phyloP scores from a whole-genome alignment of 2,797 vertebrate genomes.

The Urosaurus nigricauda region DNA sequence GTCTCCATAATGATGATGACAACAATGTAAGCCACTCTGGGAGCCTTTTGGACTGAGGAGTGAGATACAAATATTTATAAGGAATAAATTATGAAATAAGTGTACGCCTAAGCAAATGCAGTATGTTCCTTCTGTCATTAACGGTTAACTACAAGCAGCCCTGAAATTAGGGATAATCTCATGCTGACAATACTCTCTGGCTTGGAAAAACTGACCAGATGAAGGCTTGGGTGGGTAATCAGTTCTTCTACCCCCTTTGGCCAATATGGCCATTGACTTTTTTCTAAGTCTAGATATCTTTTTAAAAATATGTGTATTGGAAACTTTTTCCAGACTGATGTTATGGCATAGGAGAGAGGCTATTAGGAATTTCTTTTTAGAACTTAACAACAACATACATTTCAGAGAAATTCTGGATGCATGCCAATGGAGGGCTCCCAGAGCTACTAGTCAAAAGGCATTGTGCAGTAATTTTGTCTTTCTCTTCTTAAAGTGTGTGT shows the following conservation, averaged over 20 bases:
- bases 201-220: not conserved
- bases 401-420: not conserved
- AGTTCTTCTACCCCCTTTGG: not conserved
- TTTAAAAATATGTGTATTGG: not conserved
- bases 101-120: not conserved
- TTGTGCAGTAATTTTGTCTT: not conserved
- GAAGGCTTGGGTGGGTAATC: not conserved
- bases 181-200: not conserved
- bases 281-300: not conserved
- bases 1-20: too few relatives aligned
- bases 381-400: not conserved
- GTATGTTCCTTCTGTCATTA: not conserved
- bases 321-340: not conserved
- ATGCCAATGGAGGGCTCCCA: not conserved
- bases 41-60: not conserved
- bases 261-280: not conserved
- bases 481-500: not conserved
- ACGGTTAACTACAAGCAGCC: not conserved
- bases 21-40: not conserved
- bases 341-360: not conserved
- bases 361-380: constrained; percentile 1
- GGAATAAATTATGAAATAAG: too few relatives aligned
- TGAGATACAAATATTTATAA: not conserved
- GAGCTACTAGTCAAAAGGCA: not conserved
- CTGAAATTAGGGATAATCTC: not conserved